Evolutionary conservation across 2,888 invertebrate species (phyloP).

Genomic region (Stratiomys singularior): DNA sequence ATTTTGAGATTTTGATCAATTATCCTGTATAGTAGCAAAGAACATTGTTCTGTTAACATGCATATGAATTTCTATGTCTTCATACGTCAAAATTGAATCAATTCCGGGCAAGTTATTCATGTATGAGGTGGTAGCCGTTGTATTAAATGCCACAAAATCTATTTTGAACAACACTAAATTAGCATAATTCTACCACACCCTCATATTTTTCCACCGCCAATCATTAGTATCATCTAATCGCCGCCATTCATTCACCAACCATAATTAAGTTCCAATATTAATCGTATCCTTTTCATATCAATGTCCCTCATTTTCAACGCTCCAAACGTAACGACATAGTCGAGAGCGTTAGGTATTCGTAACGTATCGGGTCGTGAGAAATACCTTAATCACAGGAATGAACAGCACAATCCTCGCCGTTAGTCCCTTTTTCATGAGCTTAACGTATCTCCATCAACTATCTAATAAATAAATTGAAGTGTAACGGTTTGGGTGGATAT

Average conservation of each 20-base stretch:
- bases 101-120: too few species aligned
- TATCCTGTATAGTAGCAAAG: too few species aligned
- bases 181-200: background rate
- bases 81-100: too few species aligned
- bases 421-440: constrained; percentile 18
- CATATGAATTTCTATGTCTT: too few species aligned
- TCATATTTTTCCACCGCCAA: background rate
- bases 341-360: constrained; percentile 12
- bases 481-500: constrained; percentile 47
- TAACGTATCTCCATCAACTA: constrained; percentile 17
- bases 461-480: constrained; percentile 47
- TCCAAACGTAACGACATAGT: background rate
- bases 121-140: too few species aligned
- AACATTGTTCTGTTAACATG: too few species aligned
- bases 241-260: constrained; percentile 30
- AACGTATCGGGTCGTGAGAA: constrained; percentile 23
- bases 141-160: too few species aligned
- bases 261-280: constrained; percentile 47
- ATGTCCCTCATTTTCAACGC: constrained; percentile 30
- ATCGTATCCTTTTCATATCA: constrained; percentile 47
- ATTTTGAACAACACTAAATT: too few species aligned
- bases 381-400: constrained; percentile 46
- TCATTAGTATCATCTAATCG: constrained; percentile 20
- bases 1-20: too few species aligned
- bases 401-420: background rate